A percentile compares a stretch with the other conserved stretches of the same genome.
These are phyloP conservation scores for Scotopteryx bipunctaria DNA, from an alignment of 2,888 invertebrate species.

Conservation along the genomic window DNA sequence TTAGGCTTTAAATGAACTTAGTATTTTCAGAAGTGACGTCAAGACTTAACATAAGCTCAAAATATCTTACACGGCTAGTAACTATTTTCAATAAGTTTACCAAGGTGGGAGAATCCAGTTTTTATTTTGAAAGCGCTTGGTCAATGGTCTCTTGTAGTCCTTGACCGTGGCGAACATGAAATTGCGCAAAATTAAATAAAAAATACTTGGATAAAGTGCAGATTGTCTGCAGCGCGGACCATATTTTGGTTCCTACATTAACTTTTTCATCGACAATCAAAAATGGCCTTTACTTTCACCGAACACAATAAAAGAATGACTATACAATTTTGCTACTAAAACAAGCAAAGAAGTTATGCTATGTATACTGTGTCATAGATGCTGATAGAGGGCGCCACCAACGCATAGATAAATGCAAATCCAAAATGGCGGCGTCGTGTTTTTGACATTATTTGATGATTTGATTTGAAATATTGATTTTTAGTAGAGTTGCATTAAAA, in stretches of 20 bases:
- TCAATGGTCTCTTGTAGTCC: background rate
- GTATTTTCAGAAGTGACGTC: too few relatives aligned
- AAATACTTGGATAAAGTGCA: too few relatives aligned
- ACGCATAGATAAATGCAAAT: slow-evolving; percentile 43
- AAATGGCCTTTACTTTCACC: too few relatives aligned
- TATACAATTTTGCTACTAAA: too few relatives aligned
- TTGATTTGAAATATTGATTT: slow-evolving; percentile 7
- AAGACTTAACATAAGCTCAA: too few relatives aligned
- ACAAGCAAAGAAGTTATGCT: slow-evolving; percentile 10
- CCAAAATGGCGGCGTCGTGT: slow-evolving; percentile 64
- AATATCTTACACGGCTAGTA: too few relatives aligned
- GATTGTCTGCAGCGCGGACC: too few relatives aligned
- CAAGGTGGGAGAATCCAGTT: background rate
- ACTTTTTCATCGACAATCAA: too few relatives aligned
- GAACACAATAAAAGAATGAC: too few relatives aligned
- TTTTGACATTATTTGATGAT: slow-evolving; percentile 3
- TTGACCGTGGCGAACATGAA: background rate
- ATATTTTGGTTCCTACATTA: too few relatives aligned
- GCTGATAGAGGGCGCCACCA: slow-evolving; percentile 56
- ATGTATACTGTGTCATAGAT: slow-evolving; percentile 9
- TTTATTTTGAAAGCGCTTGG: background rate
- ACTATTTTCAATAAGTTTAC: too few relatives aligned
- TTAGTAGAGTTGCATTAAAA: background rate
- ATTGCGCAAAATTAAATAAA: background rate
- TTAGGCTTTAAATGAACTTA: too few relatives aligned